Percentiles rank a stretch among this genome's conserved stretches.
Conservation (phyloP, 2,797 vertebrate species). For the Prunella strophiata region DNA sequence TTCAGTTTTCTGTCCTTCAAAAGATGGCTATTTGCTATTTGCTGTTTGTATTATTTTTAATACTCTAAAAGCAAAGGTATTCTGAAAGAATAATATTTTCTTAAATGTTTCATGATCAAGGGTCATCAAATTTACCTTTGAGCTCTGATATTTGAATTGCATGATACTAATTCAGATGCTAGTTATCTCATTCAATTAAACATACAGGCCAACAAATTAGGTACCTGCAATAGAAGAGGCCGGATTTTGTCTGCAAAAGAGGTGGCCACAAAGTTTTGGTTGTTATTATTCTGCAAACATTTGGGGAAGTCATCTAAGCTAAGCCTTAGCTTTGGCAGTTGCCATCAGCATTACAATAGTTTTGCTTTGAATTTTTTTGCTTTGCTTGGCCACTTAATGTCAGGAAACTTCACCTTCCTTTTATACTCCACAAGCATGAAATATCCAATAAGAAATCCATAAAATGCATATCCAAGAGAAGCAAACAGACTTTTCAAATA, state of each 20-base stretch:
- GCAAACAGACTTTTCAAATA: conserved; percentile 17
- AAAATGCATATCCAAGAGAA: conserved; percentile 34
- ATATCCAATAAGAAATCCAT: background rate
- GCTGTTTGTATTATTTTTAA: background rate
- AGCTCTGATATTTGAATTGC: background rate
- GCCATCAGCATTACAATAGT: background rate
- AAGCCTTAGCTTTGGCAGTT: background rate
- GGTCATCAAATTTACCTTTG: background rate
- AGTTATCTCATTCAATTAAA: background rate
- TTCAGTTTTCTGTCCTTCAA: background rate
- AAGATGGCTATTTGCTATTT: background rate
- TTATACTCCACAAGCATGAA: background rate
- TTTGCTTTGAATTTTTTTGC: background rate
- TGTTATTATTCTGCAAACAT: background rate
- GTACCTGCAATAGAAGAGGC: background rate
- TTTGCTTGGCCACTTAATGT: background rate
- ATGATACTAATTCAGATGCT: background rate
- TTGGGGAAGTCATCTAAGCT: background rate
- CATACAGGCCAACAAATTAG: background rate
- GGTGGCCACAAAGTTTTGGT: background rate
- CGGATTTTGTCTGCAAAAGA: background rate
- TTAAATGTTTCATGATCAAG: background rate
- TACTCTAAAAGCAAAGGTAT: background rate
- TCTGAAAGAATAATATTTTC: background rate
- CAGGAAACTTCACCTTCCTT: conserved; percentile 7